Evolutionary conservation across 2,888 invertebrate genomes (phyloP).

Genomic region (Ophion obscuratus): DNA sequence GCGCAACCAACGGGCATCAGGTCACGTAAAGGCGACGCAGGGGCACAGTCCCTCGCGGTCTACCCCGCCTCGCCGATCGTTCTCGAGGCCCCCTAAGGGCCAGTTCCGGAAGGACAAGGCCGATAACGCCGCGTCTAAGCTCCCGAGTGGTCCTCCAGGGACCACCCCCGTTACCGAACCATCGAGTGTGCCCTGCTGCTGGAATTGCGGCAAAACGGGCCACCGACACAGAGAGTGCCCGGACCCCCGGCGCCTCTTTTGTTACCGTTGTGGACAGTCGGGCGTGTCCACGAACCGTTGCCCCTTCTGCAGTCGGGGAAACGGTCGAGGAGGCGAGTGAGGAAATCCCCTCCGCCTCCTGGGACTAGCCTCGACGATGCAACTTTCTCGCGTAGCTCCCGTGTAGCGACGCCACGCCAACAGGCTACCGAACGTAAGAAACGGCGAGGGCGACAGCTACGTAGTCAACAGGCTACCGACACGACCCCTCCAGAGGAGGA

Average conservation of each 20-base stretch:
- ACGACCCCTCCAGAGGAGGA: too few relatives aligned
- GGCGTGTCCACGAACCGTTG: constrained; percentile 14
- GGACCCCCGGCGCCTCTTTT: too few relatives aligned
- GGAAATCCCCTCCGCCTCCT: constrained; percentile 6
- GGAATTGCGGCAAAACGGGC: constrained; percentile 18
- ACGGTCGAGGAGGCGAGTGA: constrained; percentile 15
- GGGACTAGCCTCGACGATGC: too few relatives aligned
- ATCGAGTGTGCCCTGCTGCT: neutral
- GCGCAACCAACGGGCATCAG: too few relatives aligned
- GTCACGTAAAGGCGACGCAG: too few relatives aligned
- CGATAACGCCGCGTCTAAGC: too few relatives aligned
- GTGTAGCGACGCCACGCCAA: neutral
- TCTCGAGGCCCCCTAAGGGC: neutral
- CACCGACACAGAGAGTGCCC: constrained; percentile 23
- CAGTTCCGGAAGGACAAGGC: neutral
- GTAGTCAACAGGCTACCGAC: too few relatives aligned
- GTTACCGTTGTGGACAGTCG: constrained; percentile 18
- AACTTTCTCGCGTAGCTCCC: too few relatives aligned
- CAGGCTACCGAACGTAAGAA: neutral
- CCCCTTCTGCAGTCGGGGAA: constrained; percentile 28
- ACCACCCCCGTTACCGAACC: neutral
- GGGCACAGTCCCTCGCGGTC: neutral
- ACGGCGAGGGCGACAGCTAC: too few relatives aligned
- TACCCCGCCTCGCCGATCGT: neutral
- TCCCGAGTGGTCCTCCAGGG: too few relatives aligned